Evolutionary conservation across 2,113 vertebrate genomes (phyloP).

Genomic region (Ophiodon elongatus): DNA sequence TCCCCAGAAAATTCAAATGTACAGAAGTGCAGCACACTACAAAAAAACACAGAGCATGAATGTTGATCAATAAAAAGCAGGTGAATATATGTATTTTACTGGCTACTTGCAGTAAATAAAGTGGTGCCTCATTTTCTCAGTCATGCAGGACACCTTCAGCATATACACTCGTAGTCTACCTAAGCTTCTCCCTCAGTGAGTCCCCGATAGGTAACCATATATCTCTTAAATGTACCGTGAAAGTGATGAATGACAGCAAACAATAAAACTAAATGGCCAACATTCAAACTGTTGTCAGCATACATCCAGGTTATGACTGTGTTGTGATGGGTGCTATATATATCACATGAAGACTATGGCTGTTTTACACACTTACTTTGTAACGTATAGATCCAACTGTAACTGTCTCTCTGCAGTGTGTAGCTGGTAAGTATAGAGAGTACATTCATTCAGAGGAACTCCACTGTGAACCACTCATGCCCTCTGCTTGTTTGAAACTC

Average conservation of each 20-base stretch:
- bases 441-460: slow-evolving; percentile 9
- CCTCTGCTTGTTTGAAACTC: neutral
- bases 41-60: neutral
- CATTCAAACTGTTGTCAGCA: slow-evolving; percentile 26
- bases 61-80: neutral
- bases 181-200: slow-evolving; percentile 1
- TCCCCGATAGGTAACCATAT: slow-evolving; percentile 36
- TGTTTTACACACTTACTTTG: slow-evolving; percentile 18
- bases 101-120: neutral
- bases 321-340: slow-evolving; percentile 22
- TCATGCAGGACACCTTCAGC: neutral
- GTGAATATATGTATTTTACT: neutral
- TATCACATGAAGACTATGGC: neutral
- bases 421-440: neutral
- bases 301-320: slow-evolving; percentile 26
- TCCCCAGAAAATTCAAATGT: neutral
- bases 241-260: slow-evolving; percentile 31
- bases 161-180: neutral
- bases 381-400: slow-evolving; percentile 2
- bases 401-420: slow-evolving; percentile 1
- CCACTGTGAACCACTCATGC: neutral
- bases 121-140: neutral
- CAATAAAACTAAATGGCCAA: slow-evolving; percentile 37
- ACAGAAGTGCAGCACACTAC: neutral
- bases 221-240: slow-evolving; percentile 40